Percentiles rank a stretch among this genome's conserved stretches.
These are phyloP conservation scores for Drosophila azteca DNA, from an alignment of 1,140 invertebrate genomes.

Conservation along the genomic window DNA sequence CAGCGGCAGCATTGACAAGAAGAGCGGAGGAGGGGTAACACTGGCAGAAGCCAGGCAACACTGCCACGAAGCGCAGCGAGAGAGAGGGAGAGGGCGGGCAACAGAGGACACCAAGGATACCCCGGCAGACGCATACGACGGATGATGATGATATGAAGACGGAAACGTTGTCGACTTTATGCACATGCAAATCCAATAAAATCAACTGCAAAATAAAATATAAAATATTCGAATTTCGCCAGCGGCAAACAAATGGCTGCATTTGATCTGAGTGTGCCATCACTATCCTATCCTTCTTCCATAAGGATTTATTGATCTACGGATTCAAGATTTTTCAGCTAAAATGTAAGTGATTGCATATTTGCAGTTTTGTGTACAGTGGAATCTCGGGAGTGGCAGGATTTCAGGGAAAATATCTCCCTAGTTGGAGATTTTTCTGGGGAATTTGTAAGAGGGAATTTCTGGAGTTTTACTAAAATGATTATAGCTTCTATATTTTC, in stretches of 20 bases:
- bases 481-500: no score
- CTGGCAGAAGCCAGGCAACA: no score
- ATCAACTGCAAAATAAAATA: slow-evolving; percentile 41
- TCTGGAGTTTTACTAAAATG: no score
- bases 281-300: not conserved
- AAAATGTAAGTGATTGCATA: not conserved
- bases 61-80: no score
- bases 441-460: no score
- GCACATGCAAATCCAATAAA: slow-evolving; percentile 71
- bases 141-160: slow-evolving; percentile 31
- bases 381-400: no score
- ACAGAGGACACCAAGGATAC: not conserved
- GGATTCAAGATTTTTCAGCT: not conserved
- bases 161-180: slow-evolving; percentile 24
- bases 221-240: slow-evolving; percentile 30
- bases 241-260: slow-evolving; percentile 12
- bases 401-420: no score
- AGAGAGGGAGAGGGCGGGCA: slow-evolving; percentile 10
- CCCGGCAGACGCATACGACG: slow-evolving; percentile 3
- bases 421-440: no score
- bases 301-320: slow-evolving; percentile 14
- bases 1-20: slow-evolving; percentile 23
- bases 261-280: not conserved
- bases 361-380: not conserved
- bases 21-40: not conserved